These are phyloP conservation scores for Gymnogyps californianus DNA, from an alignment of 2,113 vertebrate species.

Conservation along the genomic window DNA sequence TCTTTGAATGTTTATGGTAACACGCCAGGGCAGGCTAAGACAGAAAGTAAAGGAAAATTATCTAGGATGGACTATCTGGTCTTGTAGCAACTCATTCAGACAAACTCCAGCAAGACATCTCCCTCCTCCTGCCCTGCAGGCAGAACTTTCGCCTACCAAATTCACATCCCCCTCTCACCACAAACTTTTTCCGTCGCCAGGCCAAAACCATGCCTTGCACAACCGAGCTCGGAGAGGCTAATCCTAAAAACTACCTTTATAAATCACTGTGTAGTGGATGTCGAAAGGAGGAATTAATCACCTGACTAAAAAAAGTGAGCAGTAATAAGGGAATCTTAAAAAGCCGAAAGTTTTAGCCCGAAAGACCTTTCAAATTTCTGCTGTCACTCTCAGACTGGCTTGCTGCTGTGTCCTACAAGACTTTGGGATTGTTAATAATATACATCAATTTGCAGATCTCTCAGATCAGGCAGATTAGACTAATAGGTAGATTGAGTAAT, in stretches of 20 bases:
- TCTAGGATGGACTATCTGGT: not conserved
- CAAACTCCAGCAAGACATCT: not conserved
- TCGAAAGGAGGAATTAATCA: not conserved
- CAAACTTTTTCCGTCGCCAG: not conserved
- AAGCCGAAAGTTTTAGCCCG: not conserved
- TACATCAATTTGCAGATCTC: not conserved
- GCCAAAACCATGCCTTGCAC: not conserved
- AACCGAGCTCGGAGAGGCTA: not conserved
- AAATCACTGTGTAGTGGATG: not conserved
- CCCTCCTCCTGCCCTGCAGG: not conserved
- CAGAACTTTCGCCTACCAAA: not conserved
- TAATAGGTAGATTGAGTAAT: not conserved
- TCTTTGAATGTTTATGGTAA: not conserved
- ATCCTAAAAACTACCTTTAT: not conserved
- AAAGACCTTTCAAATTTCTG: not conserved
- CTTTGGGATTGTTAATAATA: not conserved
- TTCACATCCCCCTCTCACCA: not conserved
- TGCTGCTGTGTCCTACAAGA: not conserved
- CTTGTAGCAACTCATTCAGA: conserved; percentile 14
- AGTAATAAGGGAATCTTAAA: not conserved
- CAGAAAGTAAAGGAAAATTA: not conserved
- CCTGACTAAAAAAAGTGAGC: not conserved
- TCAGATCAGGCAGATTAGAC: not conserved
- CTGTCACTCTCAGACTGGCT: not conserved
- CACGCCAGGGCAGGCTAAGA: not conserved